Evolutionary conservation across 2,888 invertebrate genomes (phyloP).

Genomic region (Sisyra terminalis): DNA sequence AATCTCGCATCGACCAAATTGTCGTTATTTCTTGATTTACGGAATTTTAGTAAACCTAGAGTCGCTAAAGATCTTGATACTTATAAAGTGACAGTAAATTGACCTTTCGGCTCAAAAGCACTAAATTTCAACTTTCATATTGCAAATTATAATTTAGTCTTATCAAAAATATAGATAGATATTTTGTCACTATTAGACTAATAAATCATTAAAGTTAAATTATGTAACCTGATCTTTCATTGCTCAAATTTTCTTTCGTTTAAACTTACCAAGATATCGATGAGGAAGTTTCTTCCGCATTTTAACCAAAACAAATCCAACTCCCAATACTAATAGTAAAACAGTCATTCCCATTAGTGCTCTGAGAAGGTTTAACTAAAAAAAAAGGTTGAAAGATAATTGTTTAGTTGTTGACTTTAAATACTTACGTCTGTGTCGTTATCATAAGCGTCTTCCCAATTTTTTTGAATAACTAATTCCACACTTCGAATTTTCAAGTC

Average conservation of each 20-base stretch:
- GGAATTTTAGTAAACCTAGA: too few relatives aligned
- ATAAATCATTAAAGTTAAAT: conserved; percentile 3
- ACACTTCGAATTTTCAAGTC: conserved; percentile 36
- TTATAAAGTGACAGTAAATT: too few relatives aligned
- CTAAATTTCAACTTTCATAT: too few relatives aligned
- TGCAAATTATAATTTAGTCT: too few relatives aligned
- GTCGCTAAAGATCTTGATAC: too few relatives aligned
- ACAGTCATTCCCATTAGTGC: conserved; percentile 4
- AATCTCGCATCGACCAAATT: too few relatives aligned
- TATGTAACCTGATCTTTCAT: background rate
- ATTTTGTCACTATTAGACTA: too few relatives aligned
- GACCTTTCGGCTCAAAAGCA: too few relatives aligned
- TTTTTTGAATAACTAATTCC: conserved; percentile 39
- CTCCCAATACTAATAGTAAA: conserved; percentile 4
- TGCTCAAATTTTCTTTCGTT: background rate
- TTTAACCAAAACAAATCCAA: conserved; percentile 1
- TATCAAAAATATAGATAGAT: too few relatives aligned
- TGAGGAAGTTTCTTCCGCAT: background rate
- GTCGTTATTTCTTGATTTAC: too few relatives aligned
- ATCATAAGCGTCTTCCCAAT: conserved; percentile 21
- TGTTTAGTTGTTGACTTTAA: background rate
- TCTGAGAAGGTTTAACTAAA: conserved; percentile 6
- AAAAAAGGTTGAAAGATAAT: too few relatives aligned
- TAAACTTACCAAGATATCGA: conserved; percentile 1
- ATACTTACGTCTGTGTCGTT: conserved; percentile 13